Evolutionary conservation across 1,140 invertebrate species (phyloP).

Genomic region (Sycophila sp.): DNA sequence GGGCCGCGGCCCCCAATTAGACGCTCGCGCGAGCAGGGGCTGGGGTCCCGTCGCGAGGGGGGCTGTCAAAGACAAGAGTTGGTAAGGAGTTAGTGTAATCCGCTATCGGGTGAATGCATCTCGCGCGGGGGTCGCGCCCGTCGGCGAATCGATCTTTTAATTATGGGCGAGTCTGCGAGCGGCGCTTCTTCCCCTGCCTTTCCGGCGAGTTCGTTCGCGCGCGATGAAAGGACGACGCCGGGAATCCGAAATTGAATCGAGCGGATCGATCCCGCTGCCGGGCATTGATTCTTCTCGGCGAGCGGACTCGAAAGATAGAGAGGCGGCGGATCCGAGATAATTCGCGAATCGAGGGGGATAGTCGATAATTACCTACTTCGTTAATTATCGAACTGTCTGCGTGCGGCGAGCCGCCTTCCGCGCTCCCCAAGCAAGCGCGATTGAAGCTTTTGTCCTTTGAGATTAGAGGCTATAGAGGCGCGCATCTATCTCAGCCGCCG

Average conservation of each 20-base stretch:
- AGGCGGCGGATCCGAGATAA: background rate
- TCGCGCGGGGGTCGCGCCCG: constrained; percentile 30
- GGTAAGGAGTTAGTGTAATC: constrained; percentile 54
- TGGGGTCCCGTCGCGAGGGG: background rate
- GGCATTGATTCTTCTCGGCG: background rate
- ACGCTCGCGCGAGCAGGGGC: background rate
- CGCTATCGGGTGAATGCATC: constrained; percentile 46
- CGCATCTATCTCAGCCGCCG: too few relatives aligned
- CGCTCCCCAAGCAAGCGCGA: background rate
- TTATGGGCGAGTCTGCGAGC: constrained; percentile 47
- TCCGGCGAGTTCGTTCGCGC: background rate
- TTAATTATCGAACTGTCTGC: constrained; percentile 28
- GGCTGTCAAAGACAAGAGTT: constrained; percentile 19
- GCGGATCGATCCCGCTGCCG: background rate
- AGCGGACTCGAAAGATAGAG: background rate
- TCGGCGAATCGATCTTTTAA: constrained; percentile 52
- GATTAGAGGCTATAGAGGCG: background rate
- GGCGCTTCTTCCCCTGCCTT: background rate
- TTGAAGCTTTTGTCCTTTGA: constrained; percentile 25
- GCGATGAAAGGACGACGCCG: background rate
- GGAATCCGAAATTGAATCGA: constrained; percentile 15
- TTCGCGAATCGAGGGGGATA: background rate
- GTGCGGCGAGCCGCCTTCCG: background rate
- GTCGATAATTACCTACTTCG: constrained; percentile 18
- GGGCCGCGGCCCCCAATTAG: constrained; percentile 30